Percentiles rank a stretch among this genome's conserved stretches.
Conservation (phyloP, 2,113 vertebrate species). For the Cephalopholis sonnerati region DNA sequence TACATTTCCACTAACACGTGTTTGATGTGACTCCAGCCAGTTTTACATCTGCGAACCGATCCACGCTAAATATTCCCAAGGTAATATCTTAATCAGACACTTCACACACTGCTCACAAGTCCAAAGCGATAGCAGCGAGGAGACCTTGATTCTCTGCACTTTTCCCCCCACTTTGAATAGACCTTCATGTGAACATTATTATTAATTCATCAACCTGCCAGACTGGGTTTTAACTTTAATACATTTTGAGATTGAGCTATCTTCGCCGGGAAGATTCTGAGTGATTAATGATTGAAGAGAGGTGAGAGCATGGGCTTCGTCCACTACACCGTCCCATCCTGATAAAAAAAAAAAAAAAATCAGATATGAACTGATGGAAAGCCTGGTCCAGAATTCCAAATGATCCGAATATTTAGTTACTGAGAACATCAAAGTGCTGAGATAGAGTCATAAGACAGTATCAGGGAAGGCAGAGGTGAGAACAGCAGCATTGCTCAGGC, state of each 20-base stretch:
- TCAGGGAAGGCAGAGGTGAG: background rate
- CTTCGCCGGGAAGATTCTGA: conserved; percentile 42
- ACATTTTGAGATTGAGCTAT: conserved; percentile 74
- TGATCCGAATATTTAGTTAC: background rate
- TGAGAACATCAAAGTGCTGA: background rate
- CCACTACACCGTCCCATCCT: background rate
- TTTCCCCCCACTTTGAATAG: conserved; percentile 58
- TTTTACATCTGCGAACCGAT: conserved; percentile 23
- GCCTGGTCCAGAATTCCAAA: conserved; percentile 22
- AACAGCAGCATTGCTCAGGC: background rate
- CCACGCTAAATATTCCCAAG: conserved; percentile 38
- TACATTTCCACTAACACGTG: background rate
- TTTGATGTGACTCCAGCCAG: conserved; percentile 45
- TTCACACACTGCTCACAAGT: conserved; percentile 23
- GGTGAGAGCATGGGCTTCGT: conserved; percentile 43
- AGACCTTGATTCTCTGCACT: conserved; percentile 46
- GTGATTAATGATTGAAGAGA: conserved; percentile 76
- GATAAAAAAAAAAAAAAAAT: background rate
- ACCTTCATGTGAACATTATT: conserved; percentile 67
- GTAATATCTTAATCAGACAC: conserved; percentile 44
- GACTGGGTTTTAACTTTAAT: conserved; percentile 70
- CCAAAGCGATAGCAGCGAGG: conserved; percentile 23
- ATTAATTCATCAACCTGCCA: conserved; percentile 77
- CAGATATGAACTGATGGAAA: conserved; percentile 4
- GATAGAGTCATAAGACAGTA: background rate